A percentile compares a stretch with the other conserved stretches of the same genome.
These are phyloP conservation scores for Aurelia coerulea DNA, from an alignment of 30 jellyfish, hydroid and myxozoan genomes.

Conservation along the genomic window DNA sequence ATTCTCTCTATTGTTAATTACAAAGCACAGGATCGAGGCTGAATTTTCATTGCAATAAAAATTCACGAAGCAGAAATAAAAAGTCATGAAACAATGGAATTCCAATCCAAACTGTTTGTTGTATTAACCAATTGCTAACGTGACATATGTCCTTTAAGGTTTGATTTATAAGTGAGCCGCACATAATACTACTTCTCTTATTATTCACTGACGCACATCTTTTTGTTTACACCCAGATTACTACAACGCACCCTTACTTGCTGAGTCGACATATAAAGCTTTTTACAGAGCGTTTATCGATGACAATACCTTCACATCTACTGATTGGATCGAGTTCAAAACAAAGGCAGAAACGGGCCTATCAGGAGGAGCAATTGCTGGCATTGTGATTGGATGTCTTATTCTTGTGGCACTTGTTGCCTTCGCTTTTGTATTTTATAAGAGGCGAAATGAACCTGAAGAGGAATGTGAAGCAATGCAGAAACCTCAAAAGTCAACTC, in stretches of 20 bases:
- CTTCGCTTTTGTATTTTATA: not conserved
- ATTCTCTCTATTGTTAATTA: too few species aligned
- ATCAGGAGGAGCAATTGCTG: slow-evolving; percentile 50
- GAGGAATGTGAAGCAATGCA: slow-evolving; percentile 6
- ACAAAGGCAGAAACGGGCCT: slow-evolving; percentile 30
- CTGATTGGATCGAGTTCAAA: slow-evolving; percentile 52
- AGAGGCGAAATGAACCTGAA: not conserved
- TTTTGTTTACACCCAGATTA: not conserved
- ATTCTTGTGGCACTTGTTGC: slow-evolving; percentile 32
- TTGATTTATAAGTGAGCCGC: too few species aligned
- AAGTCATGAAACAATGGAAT: too few species aligned
- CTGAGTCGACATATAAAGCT: slow-evolving; percentile 33
- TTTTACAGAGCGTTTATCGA: slow-evolving; percentile 34
- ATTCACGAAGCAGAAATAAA: too few species aligned
- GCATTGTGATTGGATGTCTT: slow-evolving; percentile 41
- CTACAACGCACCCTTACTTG: slow-evolving; percentile 60
- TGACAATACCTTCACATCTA: slow-evolving; percentile 14
- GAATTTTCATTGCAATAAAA: too few species aligned
- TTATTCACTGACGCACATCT: too few species aligned
- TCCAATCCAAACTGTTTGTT: too few species aligned
- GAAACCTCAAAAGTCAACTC: not conserved
- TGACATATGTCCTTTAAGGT: too few species aligned
- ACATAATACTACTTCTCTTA: too few species aligned
- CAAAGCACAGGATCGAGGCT: too few species aligned
- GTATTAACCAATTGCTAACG: too few species aligned